Evolutionary conservation across 2,888 invertebrate genomes (phyloP), one percentile per base, ranked within the genome.

Genomic region (Agrotis segetum): DNA sequence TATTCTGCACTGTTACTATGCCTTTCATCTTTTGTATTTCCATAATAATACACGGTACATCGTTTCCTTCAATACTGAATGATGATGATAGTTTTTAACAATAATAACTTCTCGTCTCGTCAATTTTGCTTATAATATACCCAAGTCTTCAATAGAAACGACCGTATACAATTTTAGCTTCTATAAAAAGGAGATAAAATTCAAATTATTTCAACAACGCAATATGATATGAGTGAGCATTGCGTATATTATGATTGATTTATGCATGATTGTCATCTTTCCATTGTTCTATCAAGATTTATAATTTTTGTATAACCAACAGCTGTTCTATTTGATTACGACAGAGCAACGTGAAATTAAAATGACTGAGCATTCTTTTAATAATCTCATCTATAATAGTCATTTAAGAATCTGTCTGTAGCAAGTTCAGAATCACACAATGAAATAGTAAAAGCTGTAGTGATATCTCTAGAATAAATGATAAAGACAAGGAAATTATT

Each of bases 161-260:
- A 16, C 19, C 2, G 16, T 50, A 46, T 19, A 11, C 53, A 55
- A 75, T 16, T 78, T 59, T 52, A 60, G 40, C 14, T 53, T 59
- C 24, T 78, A 80, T 40, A 0, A 4, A 11, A 11, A 59, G 55
- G 17, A 24, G 13, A 66, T 67, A 76, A 11, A 29, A 56, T 59
- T 71, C 34, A 53, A 73, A 73, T 47, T 59, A 11, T 21, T 40
- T 40, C 29, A 11, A 58, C 19, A 53, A 3, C 19, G 5, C 13
- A 56, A 52, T 60, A 47, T 55, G n/a, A 14, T 44, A 49, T 49
- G 17, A 56, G 56, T 44, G 21, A 46, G 55, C 78, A 55, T 67
- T 56, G 49, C 14, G 34, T 24, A 53, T 21, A 24, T 65, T 82
- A 77, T 82, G 81, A 84, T 82, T 85, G 86, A 83, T 85, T 82